Evolutionary conservation across 2,113 vertebrate genomes (phyloP).

Genomic region (Neofelis nebulosa): DNA sequence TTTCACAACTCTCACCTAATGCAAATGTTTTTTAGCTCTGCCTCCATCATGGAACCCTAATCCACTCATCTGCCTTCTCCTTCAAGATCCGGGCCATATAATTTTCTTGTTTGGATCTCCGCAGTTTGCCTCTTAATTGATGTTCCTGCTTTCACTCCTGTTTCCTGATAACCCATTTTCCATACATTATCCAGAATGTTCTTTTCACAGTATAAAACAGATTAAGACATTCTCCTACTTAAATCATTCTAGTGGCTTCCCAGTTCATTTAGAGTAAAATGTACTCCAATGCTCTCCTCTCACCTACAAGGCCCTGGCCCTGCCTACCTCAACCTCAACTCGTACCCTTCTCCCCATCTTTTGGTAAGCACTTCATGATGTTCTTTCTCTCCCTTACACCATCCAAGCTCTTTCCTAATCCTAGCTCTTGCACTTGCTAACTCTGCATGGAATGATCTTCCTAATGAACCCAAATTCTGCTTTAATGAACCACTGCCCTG

Average conservation of each 20-base stretch:
- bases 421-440: background rate
- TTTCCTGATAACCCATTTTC: background rate
- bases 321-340: background rate
- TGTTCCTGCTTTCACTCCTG: background rate
- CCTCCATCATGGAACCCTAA: background rate
- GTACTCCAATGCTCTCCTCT: background rate
- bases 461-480: background rate
- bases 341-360: background rate
- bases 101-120: background rate
- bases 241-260: fast-evolving
- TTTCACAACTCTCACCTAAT: background rate
- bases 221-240: background rate
- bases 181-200: background rate
- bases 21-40: background rate
- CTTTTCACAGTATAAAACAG: background rate
- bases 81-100: background rate
- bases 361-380: background rate
- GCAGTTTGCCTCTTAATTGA: background rate
- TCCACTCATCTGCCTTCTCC: background rate
- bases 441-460: background rate
- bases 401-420: background rate
- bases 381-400: background rate
- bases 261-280: background rate
- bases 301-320: too few relatives aligned
- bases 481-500: background rate